Evolutionary conservation across 1,140 invertebrate species (phyloP), one percentile per base, ranked within the genome.

Genomic region (Dinothrombium tinctorium): DNA sequence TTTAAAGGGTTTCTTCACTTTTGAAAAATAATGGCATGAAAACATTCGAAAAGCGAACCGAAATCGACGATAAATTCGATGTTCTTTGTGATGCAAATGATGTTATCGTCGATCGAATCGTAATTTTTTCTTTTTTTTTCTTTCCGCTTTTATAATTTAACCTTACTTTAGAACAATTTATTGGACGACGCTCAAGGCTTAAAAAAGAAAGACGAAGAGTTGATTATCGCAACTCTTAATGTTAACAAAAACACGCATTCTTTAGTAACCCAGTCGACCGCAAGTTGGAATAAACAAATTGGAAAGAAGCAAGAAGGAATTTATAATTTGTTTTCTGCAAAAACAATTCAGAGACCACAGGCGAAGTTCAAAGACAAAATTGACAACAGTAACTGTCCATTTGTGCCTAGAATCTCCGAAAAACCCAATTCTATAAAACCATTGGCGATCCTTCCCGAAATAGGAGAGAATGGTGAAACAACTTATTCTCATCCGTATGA

Each of bases 401-500:
- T 86, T 69, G 59, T 72, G 33, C 86, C 86, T 0, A 67, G 70
- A 47, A 70, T 95, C 11, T 74, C 65, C 33, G 69, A 77, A 11
- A 95, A 95, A 59, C 84, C 82, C 1, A 83, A 95, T 60, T 72
- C 74, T 7, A 53, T 83, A 0, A 79, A 76, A 53, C 79, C 83
- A 0, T 56, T 92, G 4, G 69, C 74, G 1, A 59, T 74, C 45
- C 59, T 79, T 36, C 55, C 73, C 6, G 72, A 74, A 40, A 63
- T 71, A 47, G 67, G 66, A 47, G 69, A 72, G 47, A 54, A 65
- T 26, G 70, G 69, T 0, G 49, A 56, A 48, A 53, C 52, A 53
- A 54, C 47, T 44, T 81, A 69, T 56, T 67, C 70, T 47, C 86
- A 94, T 66, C 89, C 87, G 0, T 95, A 95, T 56, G 71, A 80